Evolutionary conservation across 2,888 invertebrate genomes (phyloP).

Genomic region (Ditylenchus weischeri): DNA sequence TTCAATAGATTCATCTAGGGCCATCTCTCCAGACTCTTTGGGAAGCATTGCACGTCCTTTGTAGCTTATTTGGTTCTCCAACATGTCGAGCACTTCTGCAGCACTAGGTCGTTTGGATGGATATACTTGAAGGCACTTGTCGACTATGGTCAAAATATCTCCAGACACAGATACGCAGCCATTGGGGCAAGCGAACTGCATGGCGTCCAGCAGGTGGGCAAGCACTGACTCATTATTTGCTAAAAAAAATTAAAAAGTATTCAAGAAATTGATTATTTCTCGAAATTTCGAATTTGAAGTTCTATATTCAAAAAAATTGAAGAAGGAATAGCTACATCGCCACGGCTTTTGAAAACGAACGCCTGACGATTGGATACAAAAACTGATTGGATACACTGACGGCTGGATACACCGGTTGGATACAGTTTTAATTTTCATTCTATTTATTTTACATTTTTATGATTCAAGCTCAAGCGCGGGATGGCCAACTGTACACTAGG

Average conservation of each 20-base stretch:
- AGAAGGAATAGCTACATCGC: too few species aligned
- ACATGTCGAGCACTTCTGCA: conserved; percentile 15
- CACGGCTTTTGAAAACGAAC: too few species aligned
- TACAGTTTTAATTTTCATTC: too few species aligned
- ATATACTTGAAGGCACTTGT: conserved; percentile 27
- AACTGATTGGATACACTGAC: too few species aligned
- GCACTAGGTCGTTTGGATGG: conserved; percentile 28
- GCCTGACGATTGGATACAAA: too few species aligned
- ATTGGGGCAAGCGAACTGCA: conserved; percentile 13
- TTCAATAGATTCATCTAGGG: conserved; percentile 14
- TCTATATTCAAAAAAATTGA: neutral
- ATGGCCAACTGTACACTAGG: too few species aligned
- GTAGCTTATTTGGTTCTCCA: conserved; percentile 12
- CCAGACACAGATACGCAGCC: neutral
- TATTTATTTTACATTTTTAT: too few species aligned
- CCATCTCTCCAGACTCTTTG: neutral
- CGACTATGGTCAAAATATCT: conserved; percentile 18
- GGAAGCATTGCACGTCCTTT: neutral
- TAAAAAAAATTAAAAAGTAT: conserved; percentile 23
- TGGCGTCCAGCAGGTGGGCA: conserved; percentile 18
- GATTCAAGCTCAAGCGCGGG: too few species aligned
- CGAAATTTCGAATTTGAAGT: too few species aligned
- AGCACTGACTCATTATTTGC: conserved; percentile 24
- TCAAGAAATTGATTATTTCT: too few species aligned
- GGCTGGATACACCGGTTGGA: too few species aligned